Conservation (phyloP, 2,888 invertebrate species). For the Polymixis flavicincta region DNA sequence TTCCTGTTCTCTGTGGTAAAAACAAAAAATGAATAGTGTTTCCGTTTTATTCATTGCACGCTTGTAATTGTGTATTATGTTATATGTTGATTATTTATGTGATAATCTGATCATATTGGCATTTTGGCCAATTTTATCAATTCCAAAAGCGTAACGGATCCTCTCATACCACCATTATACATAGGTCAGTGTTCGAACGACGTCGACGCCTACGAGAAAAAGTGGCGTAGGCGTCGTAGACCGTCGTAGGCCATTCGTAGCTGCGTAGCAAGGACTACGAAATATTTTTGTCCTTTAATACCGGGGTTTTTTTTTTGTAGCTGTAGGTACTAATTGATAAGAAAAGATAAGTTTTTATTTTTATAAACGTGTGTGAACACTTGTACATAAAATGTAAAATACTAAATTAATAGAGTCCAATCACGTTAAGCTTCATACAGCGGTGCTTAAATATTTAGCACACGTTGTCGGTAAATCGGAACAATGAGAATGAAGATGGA, state of each 20-base stretch:
- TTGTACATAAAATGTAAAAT: not conserved
- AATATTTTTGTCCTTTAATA: conserved; percentile 14
- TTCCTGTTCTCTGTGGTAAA: conserved; percentile 10
- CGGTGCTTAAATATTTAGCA: not conserved
- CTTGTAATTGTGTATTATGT: not conserved
- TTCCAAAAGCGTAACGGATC: conserved; percentile 9
- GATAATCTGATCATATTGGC: not conserved
- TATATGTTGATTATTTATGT: not conserved
- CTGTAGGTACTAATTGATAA: not conserved
- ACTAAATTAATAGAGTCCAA: conserved; percentile 14
- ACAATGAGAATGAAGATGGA: not conserved
- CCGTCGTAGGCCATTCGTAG: conserved; percentile 40
- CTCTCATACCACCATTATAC: conserved; percentile 9
- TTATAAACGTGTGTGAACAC: not conserved
- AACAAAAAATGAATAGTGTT: conserved; percentile 5
- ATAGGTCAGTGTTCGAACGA: conserved; percentile 16
- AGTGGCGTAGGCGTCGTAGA: conserved; percentile 35
- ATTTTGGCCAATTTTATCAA: conserved; percentile 12
- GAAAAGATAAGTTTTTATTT: conserved; percentile 14
- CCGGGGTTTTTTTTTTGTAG: not conserved
- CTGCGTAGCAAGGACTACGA: conserved; percentile 42
- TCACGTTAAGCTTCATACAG: not conserved
- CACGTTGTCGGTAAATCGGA: not conserved
- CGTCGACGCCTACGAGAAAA: conserved; percentile 45
- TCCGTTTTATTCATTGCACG: conserved; percentile 6